These are phyloP conservation scores for Pseudanteris insignis DNA, from an alignment of 2,888 invertebrate species.

Conservation along the genomic window DNA sequence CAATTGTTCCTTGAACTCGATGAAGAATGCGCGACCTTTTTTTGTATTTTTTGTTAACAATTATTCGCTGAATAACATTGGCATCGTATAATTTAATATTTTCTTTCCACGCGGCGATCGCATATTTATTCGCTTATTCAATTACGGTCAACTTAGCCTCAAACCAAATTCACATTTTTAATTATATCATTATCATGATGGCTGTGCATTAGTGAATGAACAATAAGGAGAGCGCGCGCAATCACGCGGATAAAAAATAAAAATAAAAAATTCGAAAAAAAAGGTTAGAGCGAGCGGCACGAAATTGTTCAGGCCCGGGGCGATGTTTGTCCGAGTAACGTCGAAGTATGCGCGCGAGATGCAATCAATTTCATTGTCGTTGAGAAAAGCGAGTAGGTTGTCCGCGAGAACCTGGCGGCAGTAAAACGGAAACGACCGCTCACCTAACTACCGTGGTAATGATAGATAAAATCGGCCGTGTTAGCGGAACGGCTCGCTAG, in stretches of 20 bases:
- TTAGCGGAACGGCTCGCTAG: slow-evolving; percentile 10
- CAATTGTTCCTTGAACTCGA: too few relatives aligned
- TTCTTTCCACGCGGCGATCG: slow-evolving; percentile 10
- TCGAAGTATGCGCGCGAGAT: slow-evolving; percentile 18
- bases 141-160: slow-evolving; percentile 2
- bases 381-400: slow-evolving; percentile 33
- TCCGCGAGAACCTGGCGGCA: slow-evolving; percentile 30
- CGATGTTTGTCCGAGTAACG: slow-evolving; percentile 15
- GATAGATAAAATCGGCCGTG: slow-evolving; percentile 29
- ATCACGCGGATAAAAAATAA: neutral
- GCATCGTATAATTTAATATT: slow-evolving; percentile 1
- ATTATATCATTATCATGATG: slow-evolving; percentile 15
- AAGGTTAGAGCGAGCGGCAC: neutral
- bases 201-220: too few relatives aligned
- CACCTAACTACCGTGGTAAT: slow-evolving; percentile 25
- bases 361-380: slow-evolving; percentile 35
- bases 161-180: slow-evolving; percentile 1
- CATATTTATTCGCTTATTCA: slow-evolving; percentile 18
- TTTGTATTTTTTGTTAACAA: neutral
- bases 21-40: too few relatives aligned
- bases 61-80: neutral
- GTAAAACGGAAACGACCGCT: slow-evolving; percentile 36
- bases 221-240: too few relatives aligned
- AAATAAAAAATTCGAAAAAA: slow-evolving; percentile 2
- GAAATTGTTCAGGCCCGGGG: slow-evolving; percentile 8